Evolutionary conservation across 2,797 vertebrate species (phyloP).

Genomic region (Nannoperca australis): DNA sequence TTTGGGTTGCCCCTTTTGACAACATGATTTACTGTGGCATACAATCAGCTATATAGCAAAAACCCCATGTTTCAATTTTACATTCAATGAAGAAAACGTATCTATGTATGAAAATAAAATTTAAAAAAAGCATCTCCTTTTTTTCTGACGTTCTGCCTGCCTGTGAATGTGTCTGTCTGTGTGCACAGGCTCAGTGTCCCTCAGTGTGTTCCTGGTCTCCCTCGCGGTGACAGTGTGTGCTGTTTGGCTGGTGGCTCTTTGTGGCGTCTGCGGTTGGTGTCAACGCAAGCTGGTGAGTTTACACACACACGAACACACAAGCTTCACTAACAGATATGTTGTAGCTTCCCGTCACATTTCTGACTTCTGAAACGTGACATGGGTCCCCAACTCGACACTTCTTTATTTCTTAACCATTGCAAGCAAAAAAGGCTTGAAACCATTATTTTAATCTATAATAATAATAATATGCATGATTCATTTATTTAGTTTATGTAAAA

Average conservation of each 20-base stretch:
- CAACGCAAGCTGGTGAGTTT: conserved; percentile 97
- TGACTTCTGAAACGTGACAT: neutral
- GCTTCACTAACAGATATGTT: conserved; percentile 45
- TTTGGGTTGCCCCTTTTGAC: conserved; percentile 30
- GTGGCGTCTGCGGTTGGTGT: conserved; percentile 99
- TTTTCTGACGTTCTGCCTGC: conserved; percentile 27
- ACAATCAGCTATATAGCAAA: conserved; percentile 27
- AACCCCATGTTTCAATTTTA: conserved; percentile 38
- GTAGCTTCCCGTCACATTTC: conserved; percentile 48
- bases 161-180: conserved; percentile 18
- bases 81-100: conserved; percentile 37
- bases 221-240: conserved; percentile 97
- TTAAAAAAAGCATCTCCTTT: conserved; percentile 31
- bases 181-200: conserved; percentile 91
- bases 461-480: neutral
- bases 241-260: conserved; percentile 96
- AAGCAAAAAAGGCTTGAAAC: neutral
- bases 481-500: neutral
- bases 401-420: neutral
- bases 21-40: conserved; percentile 43
- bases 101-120: conserved; percentile 26
- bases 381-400: neutral
- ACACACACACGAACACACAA: conserved; percentile 36
- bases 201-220: conserved; percentile 97
- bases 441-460: neutral